Evolutionary conservation across 2,113 vertebrate species (phyloP).

Genomic region (Melanostigma gelatinosum): DNA sequence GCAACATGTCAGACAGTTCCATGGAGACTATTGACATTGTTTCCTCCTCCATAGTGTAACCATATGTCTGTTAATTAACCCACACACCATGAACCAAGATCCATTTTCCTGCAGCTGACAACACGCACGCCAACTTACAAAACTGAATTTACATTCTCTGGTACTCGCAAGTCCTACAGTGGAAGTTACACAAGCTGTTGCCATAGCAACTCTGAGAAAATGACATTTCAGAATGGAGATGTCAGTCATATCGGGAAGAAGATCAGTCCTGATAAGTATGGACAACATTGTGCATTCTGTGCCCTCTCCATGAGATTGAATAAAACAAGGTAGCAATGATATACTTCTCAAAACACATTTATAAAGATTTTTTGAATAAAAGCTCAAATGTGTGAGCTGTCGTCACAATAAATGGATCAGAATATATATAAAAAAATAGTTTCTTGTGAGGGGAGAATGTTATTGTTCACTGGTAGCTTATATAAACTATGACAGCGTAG

Average conservation of each 20-base stretch:
- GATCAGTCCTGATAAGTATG: conserved; percentile 36
- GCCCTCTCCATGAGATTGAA: conserved; percentile 2
- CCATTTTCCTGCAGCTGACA: conserved; percentile 7
- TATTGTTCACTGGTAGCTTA: background rate
- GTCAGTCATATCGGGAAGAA: conserved; percentile 20
- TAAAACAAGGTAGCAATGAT: conserved; percentile 22
- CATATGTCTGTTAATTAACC: conserved; percentile 43
- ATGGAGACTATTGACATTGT: conserved; percentile 24
- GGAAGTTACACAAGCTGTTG: conserved; percentile 49
- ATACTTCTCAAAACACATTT: conserved; percentile 8
- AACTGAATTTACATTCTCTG: conserved; percentile 40
- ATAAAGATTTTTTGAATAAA: background rate
- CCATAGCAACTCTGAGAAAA: conserved; percentile 62
- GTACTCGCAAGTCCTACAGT: conserved; percentile 22
- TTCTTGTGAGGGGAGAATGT: background rate
- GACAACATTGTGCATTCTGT: conserved; percentile 25
- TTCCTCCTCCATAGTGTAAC: background rate
- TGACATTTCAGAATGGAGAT: conserved; percentile 21
- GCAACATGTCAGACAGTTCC: conserved; percentile 44
- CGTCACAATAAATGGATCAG: background rate
- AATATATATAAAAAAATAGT: background rate
- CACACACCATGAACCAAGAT: conserved; percentile 15
- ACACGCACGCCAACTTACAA: conserved; percentile 7
- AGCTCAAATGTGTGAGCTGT: background rate
- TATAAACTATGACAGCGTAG: background rate